Conservation (phyloP, 2,888 invertebrate genomes). For the Nemapogon koenigi region DNA sequence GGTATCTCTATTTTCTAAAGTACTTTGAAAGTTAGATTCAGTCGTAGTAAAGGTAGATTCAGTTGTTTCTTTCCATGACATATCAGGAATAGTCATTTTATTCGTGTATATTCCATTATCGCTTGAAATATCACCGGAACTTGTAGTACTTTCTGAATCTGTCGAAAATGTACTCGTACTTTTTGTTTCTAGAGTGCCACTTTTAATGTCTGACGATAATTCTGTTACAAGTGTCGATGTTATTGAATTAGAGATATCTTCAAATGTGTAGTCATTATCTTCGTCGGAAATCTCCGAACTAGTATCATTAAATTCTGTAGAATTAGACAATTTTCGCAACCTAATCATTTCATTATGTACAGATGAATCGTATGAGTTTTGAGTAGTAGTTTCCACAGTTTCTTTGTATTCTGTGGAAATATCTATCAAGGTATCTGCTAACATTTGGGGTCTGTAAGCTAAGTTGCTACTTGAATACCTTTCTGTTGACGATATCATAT, state of each 20-base stretch:
- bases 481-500: background rate
- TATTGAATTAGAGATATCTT: slow-evolving; percentile 16
- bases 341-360: background rate
- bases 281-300: slow-evolving; percentile 17
- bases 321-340: background rate
- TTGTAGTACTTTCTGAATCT: background rate
- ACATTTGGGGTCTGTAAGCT: no score
- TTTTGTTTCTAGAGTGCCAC: no score
- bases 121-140: background rate
- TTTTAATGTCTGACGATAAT: no score
- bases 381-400: no score
- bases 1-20: no score
- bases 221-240: no score
- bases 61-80: background rate
- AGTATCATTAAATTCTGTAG: slow-evolving; percentile 15
- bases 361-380: no score
- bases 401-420: no score
- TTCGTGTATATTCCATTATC: background rate
- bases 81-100: background rate
- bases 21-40: background rate
- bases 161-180: background rate
- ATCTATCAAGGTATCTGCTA: no score
- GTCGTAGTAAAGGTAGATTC: background rate
- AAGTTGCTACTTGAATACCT: background rate
- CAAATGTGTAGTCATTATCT: slow-evolving; percentile 22